Evolutionary conservation across 1,140 invertebrate species (phyloP).

Genomic region (Heterodera carotae): DNA sequence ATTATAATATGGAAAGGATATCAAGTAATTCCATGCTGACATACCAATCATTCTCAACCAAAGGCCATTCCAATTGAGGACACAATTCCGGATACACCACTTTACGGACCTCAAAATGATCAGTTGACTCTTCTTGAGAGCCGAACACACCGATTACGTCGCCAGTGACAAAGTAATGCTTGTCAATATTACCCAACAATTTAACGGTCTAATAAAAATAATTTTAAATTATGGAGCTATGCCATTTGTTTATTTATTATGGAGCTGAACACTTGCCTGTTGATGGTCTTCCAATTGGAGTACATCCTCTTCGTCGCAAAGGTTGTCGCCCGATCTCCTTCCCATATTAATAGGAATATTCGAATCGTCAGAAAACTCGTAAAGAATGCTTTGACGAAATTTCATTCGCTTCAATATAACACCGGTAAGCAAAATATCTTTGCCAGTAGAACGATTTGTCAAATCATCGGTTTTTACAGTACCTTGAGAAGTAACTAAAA

Average conservation of each 20-base stretch:
- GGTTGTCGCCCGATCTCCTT: constrained; percentile 29
- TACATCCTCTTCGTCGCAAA: constrained; percentile 30
- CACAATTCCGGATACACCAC: constrained; percentile 38
- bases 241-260: too few relatives aligned
- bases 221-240: not conserved
- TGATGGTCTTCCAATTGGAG: constrained; percentile 47
- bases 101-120: constrained; percentile 38
- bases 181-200: constrained; percentile 40
- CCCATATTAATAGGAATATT: constrained; percentile 36
- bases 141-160: constrained; percentile 46
- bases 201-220: constrained; percentile 29
- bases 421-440: constrained; percentile 36
- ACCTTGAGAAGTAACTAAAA: constrained; percentile 4
- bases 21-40: too few relatives aligned
- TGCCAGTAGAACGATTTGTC: constrained; percentile 3
- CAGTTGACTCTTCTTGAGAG: constrained; percentile 1
- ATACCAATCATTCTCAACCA: constrained; percentile 45
- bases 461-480: constrained; percentile 13
- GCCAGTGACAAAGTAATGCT: constrained; percentile 42
- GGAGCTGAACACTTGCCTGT: constrained; percentile 29
- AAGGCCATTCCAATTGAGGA: constrained; percentile 42
- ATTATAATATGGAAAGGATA: too few relatives aligned
- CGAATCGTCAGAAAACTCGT: constrained; percentile 40
- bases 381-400: constrained; percentile 43
- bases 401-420: constrained; percentile 46